Percentiles rank a stretch among this genome's conserved stretches.
These are phyloP conservation scores for Otis tarda DNA, from an alignment of 2,113 vertebrate genomes.

Conservation along the genomic window DNA sequence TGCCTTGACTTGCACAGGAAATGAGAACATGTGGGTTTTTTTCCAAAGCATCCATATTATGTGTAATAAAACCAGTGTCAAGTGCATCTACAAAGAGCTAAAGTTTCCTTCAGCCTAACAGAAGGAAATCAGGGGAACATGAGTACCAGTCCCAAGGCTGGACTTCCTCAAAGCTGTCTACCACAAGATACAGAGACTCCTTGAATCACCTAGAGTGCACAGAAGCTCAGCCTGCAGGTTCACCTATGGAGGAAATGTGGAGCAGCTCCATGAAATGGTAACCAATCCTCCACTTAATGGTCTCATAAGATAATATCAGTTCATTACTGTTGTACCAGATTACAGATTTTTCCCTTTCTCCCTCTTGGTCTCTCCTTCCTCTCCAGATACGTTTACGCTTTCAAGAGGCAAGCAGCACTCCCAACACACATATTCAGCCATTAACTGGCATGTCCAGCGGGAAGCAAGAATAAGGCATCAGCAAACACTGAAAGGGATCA, in stretches of 20 bases:
- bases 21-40: fast-evolving
- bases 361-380: background rate
- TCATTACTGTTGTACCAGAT: background rate
- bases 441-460: background rate
- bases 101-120: background rate
- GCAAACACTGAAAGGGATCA: background rate
- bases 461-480: background rate
- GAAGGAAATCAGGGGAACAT: background rate
- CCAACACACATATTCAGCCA: background rate
- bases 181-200: background rate
- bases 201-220: background rate
- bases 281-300: background rate
- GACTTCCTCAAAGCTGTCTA: background rate
- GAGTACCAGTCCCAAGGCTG: background rate
- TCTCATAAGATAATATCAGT: background rate
- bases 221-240: background rate
- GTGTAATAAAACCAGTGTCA: background rate
- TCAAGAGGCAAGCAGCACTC: background rate
- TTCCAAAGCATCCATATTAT: background rate
- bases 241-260: background rate
- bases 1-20: background rate
- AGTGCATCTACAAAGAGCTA: background rate
- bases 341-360: background rate
- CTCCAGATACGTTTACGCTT: background rate
- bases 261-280: background rate